Evolutionary conservation across 2,888 invertebrate species (phyloP).

Genomic region (Dichetophora obliterata): DNA sequence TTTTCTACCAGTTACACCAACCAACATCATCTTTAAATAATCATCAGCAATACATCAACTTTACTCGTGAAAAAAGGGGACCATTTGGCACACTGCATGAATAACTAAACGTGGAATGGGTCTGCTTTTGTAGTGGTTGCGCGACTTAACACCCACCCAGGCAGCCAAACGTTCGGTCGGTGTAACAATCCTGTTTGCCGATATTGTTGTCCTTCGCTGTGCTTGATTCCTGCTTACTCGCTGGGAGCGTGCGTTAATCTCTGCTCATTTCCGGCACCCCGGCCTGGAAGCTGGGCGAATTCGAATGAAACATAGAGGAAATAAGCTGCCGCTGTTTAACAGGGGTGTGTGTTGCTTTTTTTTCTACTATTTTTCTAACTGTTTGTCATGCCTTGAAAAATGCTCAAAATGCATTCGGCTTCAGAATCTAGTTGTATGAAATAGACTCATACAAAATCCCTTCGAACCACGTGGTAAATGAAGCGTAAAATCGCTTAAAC

Average conservation of each 20-base stretch:
- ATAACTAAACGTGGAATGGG: not conserved
- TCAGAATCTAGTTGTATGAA: not conserved
- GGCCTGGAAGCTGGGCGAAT: not conserved
- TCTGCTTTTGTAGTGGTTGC: constrained; percentile 40
- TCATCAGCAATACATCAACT: constrained; percentile 67
- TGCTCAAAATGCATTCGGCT: not conserved
- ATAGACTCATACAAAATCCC: not conserved
- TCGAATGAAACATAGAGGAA: not conserved
- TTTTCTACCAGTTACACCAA: constrained; percentile 39
- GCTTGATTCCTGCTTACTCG: constrained; percentile 2
- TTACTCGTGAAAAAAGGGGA: not conserved
- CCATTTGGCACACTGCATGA: not conserved
- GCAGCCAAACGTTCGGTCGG: not conserved
- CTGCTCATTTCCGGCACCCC: constrained; percentile 42
- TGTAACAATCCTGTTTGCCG: not conserved
- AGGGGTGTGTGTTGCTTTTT: not conserved
- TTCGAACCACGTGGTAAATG: constrained; percentile 59
- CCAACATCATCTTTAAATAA: constrained; percentile 64
- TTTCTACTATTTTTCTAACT: not conserved
- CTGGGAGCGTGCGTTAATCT: constrained; percentile 43
- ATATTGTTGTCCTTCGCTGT: not conserved
- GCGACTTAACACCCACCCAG: constrained; percentile 39
- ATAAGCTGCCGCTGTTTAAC: constrained; percentile 9
- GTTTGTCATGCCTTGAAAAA: not conserved
- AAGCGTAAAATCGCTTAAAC: constrained; percentile 70